These are phyloP conservation scores for Heliconius melpomene DNA, from an alignment of 1,140 invertebrate species.

Conservation along the genomic window DNA sequence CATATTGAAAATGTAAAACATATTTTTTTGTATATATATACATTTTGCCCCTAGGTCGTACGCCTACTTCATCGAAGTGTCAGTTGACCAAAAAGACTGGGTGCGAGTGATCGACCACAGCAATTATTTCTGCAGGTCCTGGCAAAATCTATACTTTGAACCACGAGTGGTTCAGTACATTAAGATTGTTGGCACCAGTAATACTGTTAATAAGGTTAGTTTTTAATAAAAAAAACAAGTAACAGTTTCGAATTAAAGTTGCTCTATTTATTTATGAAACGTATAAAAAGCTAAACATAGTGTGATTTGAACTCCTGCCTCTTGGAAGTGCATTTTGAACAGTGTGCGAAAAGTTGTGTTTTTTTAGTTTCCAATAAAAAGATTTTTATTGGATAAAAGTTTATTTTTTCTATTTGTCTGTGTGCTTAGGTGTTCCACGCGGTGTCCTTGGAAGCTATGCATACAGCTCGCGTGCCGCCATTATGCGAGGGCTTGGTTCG, in stretches of 20 bases:
- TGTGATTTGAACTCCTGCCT: too few species aligned
- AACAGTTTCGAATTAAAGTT: too few species aligned
- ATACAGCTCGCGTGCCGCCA: slow-evolving; percentile 88
- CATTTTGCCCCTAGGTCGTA: slow-evolving; percentile 86
- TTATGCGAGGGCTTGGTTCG: slow-evolving; percentile 90
- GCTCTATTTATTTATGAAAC: too few species aligned
- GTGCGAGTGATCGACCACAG: slow-evolving; percentile 95
- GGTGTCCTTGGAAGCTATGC: slow-evolving; percentile 95
- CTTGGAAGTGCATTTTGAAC: too few species aligned
- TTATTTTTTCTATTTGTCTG: neutral
- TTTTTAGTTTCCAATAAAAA: too few species aligned
- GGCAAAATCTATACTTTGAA: slow-evolving; percentile 97
- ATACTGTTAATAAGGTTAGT: slow-evolving; percentile 94
- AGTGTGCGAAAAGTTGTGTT: too few species aligned
- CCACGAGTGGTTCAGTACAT: slow-evolving; percentile 94
- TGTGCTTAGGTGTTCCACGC: slow-evolving; percentile 92
- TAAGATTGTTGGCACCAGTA: slow-evolving; percentile 95
- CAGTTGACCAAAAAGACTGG: slow-evolving; percentile 98
- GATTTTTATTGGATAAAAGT: too few species aligned
- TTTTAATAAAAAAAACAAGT: neutral
- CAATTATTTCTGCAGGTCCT: slow-evolving; percentile 95
- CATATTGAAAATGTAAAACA: too few species aligned
- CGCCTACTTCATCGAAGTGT: slow-evolving; percentile 98
- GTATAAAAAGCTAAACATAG: too few species aligned
- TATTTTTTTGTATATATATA: too few species aligned